A percentile compares a stretch with the other conserved stretches of the same genome.
These are phyloP conservation scores for Salpingus planirostris DNA, from an alignment of 2,888 invertebrate species.

Conservation along the genomic window DNA sequence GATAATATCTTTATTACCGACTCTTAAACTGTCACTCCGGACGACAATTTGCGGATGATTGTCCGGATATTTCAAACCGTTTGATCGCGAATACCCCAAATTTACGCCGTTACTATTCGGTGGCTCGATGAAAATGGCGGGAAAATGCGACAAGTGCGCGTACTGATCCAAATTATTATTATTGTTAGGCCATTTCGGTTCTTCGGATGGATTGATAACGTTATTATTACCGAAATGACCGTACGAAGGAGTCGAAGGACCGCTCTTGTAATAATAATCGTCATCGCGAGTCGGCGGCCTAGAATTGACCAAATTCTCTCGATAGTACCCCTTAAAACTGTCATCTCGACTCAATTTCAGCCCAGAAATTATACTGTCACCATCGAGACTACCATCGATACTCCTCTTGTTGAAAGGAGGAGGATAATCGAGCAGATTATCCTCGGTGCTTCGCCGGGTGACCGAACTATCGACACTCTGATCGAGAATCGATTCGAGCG, in stretches of 20 bases:
- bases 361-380: too few species aligned
- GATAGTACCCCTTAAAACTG: background rate
- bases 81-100: too few species aligned
- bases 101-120: too few species aligned
- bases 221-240: too few species aligned
- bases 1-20: constrained; percentile 23
- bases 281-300: background rate
- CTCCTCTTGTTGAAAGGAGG: too few species aligned
- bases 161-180: too few species aligned
- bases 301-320: background rate
- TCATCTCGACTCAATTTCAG: background rate
- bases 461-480: background rate
- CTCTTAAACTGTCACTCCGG: constrained; percentile 21
- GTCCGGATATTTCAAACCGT: too few species aligned
- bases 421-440: background rate
- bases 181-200: background rate
- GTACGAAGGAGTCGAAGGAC: background rate
- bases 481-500: background rate
- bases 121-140: too few species aligned
- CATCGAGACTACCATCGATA: background rate
- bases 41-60: constrained; percentile 3
- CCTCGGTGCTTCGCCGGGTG: background rate
- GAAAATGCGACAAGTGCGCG: background rate
- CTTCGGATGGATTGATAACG: too few species aligned
- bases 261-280: background rate